These are phyloP conservation scores for Struthio camelus DNA, from an alignment of 2,113 vertebrate species.

Conservation along the genomic window DNA sequence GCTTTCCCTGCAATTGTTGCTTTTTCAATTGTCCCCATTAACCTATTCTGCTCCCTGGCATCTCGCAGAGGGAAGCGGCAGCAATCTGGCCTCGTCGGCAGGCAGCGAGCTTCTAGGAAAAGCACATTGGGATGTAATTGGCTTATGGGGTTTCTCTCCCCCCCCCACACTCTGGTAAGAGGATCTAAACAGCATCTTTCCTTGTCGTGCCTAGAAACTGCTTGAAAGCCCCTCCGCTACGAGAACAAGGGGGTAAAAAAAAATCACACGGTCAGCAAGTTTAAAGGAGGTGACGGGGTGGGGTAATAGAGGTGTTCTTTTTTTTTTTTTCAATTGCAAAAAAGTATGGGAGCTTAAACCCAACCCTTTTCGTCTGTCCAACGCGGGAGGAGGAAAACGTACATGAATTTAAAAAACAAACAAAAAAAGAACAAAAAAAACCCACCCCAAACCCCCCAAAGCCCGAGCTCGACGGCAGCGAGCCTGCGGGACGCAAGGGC, in stretches of 20 bases:
- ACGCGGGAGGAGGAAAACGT: background rate
- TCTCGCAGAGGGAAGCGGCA: background rate
- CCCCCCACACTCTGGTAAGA: background rate
- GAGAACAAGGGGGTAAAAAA: background rate
- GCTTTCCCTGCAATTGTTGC: constrained; percentile 11
- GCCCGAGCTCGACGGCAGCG: background rate
- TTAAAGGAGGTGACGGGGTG: background rate
- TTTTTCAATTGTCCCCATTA: constrained; percentile 46
- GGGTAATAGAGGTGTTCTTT: too few species aligned
- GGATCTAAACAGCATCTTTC: background rate
- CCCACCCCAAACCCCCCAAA: background rate
- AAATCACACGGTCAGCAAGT: background rate
- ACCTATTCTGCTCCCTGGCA: constrained; percentile 1
- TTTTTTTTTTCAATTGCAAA: background rate
- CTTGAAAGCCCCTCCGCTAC: background rate
- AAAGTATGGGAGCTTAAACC: background rate
- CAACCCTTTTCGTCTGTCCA: background rate
- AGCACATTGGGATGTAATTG: background rate
- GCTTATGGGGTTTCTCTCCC: background rate
- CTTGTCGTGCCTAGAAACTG: background rate
- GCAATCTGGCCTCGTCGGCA: background rate
- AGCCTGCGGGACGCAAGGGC: too few species aligned
- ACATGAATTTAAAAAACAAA: background rate
- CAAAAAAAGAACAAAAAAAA: background rate
- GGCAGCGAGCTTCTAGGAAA: background rate